These are phyloP conservation scores for Zosterops hypoxanthus DNA, from an alignment of 2,113 vertebrate genomes.

Conservation along the genomic window DNA sequence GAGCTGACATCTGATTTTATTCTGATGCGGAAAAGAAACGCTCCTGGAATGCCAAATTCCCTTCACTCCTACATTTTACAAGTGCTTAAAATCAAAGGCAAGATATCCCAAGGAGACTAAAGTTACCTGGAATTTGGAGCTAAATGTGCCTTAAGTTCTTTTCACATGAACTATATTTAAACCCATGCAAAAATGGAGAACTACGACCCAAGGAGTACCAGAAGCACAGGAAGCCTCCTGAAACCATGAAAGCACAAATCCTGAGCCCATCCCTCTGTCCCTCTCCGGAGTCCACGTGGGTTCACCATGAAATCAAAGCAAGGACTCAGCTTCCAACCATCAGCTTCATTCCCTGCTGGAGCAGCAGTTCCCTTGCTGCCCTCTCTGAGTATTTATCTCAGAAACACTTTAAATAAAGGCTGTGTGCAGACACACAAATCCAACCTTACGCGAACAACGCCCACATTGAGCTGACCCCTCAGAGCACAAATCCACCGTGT, in stretches of 20 bases:
- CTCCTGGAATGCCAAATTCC: neutral
- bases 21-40: neutral
- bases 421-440: neutral
- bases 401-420: neutral
- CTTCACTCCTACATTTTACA: neutral
- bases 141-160: neutral
- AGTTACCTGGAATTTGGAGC: neutral
- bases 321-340: neutral
- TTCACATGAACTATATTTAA: neutral
- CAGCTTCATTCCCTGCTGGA: neutral
- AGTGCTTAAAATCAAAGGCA: neutral
- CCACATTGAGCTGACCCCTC: neutral
- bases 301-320: neutral
- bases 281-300: rapidly evolving
- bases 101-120: neutral
- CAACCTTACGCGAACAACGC: rapidly evolving
- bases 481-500: neutral
- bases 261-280: neutral
- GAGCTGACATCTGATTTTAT: neutral
- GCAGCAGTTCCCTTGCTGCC: neutral
- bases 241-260: neutral
- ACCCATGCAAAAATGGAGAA: rapidly evolving
- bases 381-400: neutral
- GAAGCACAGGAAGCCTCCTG: neutral
- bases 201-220: neutral